Base-by-base conservation (phyloP, 1,140 invertebrate genomes). In the Stratiolaelaps scimitus region DNA sequence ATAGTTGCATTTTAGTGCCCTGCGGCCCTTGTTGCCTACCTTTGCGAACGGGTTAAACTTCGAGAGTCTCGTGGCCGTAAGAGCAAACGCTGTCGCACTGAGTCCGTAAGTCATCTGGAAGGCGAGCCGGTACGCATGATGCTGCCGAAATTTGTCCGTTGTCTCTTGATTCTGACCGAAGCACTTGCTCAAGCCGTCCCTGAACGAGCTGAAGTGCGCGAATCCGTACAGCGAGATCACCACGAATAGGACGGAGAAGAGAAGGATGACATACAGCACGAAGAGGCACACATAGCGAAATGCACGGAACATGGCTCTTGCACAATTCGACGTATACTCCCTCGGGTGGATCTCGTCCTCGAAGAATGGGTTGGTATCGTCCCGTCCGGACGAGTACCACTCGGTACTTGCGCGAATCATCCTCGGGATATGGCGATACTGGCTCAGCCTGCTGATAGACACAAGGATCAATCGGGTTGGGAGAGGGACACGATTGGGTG, bases 341-440 rank as follows among this genome's bases (percentile, higher is more conserved):
- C 15, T 1, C 17, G 53, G 23, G 15, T 26, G 23, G 10, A 29
- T 23, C 53, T 60, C 53, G 34, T 60, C 23, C 10, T 60, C 53
- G 53, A 60, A 60, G 10, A 60, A 60, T 60, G 53, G 53, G 34
- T 60, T 60, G 53, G 17, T 60, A 26, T 60, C 53, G 26, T 60
- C 53, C 15, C 13, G 26, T 26, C 53, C 34, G 17, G 53, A 60
- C 26, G 26, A 60, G 15, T 34, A 60, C 47, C 19, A 48, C 19
- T 48, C 47, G 5, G 47, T 28, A 13, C 34, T 60, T 15, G 1
- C 23, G 2, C 53, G 17, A 23, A 60, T 17, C 53, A 60, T 60
- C 19, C 10, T 40, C 34, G 10, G 34, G 10, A 40, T 40, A 10
- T 10, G 34, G 34, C 34, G 34, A 40, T 40, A 10, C 10, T n/a